Base-by-base conservation (phyloP, 2,797 vertebrate species). In the Chloroceryle inda region DNA sequence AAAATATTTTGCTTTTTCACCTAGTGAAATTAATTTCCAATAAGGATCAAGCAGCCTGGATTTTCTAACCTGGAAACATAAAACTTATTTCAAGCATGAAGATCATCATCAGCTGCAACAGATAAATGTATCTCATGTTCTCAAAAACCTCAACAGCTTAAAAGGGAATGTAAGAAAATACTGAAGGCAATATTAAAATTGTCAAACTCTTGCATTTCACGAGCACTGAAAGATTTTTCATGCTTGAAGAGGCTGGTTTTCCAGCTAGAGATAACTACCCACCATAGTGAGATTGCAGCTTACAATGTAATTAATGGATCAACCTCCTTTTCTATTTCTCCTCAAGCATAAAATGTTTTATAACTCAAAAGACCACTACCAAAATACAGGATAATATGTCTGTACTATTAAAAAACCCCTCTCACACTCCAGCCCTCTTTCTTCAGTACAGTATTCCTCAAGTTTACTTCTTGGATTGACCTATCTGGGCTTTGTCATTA, bases 1-100 rank as follows among this genome's bases (percentile, higher is more conserved):
- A 88, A 89, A 87, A 68, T 55, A 91, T 69, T 80, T 89, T 85
- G 50, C 29, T 92, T 89, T 89, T 87, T 85, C 77, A 91, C 50
- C 22, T 67, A 35, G 5, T 44, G n/a, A 91, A 95, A 92, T 68
- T 79, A 24, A 84, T 87, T 87, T 89, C 71, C 61, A 77, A 31
- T 52, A 85, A 63, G 44, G 11, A 88, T 44, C 10, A 4, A 62
- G 52, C 67, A 80, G 37, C n/a, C 75, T 77, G 31, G 49, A 71
- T 55, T 82, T 33, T 74, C 47, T 47, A 63, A 76, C 14, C 14
- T 55, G 47, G 18, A 53, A 89, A 78, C 8, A 13, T 5, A 53
- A 44, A 87, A 66, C 17, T 80, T 31, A 69, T 18, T 63, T 67
- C 44, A 85, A 69, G 63, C 29, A 62, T 62, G 59, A 88, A 44